These are phyloP conservation scores for Eilema depressum DNA, from an alignment of 2,888 invertebrate species.

Conservation along the genomic window DNA sequence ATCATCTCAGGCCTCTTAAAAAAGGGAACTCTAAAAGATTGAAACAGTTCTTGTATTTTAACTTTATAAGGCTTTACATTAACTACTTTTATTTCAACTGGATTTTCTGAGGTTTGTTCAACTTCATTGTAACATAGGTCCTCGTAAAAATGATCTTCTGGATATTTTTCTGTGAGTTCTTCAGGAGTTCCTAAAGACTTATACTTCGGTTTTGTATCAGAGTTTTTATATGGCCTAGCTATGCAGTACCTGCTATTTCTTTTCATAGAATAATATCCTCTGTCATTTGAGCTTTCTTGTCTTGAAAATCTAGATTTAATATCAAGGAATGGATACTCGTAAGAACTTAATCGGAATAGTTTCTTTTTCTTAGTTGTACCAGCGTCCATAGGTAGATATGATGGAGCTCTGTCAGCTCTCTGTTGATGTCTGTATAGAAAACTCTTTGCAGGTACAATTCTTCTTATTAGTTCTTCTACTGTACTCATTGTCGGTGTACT, in stretches of 20 bases:
- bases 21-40: slow-evolving; percentile 77
- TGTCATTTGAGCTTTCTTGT: slow-evolving; percentile 68
- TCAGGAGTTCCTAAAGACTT: slow-evolving; percentile 71
- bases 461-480: slow-evolving; percentile 77
- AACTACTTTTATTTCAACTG: slow-evolving; percentile 34
- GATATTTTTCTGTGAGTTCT: slow-evolving; percentile 62
- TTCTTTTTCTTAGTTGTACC: slow-evolving; percentile 67
- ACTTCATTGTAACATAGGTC: slow-evolving; percentile 77
- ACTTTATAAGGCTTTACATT: slow-evolving; percentile 70
- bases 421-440: slow-evolving; percentile 79
- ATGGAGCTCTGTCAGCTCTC: slow-evolving; percentile 65
- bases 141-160: slow-evolving; percentile 82
- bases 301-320: slow-evolving; percentile 68
- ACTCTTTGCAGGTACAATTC: slow-evolving; percentile 78
- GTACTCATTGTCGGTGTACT: slow-evolving; percentile 52
- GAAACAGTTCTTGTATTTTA: slow-evolving; percentile 78
- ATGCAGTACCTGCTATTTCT: slow-evolving; percentile 68
- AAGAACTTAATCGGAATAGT: slow-evolving; percentile 75
- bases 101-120: slow-evolving; percentile 48
- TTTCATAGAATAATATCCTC: slow-evolving; percentile 80
- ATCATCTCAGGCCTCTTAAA: slow-evolving; percentile 68
- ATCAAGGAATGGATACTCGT: slow-evolving; percentile 78
- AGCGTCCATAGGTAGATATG: slow-evolving; percentile 80
- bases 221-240: slow-evolving; percentile 64
- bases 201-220: slow-evolving; percentile 71